phyloP scores from a whole-genome alignment of 2,888 invertebrate genomes.

The Hydraecia micacea region DNA sequence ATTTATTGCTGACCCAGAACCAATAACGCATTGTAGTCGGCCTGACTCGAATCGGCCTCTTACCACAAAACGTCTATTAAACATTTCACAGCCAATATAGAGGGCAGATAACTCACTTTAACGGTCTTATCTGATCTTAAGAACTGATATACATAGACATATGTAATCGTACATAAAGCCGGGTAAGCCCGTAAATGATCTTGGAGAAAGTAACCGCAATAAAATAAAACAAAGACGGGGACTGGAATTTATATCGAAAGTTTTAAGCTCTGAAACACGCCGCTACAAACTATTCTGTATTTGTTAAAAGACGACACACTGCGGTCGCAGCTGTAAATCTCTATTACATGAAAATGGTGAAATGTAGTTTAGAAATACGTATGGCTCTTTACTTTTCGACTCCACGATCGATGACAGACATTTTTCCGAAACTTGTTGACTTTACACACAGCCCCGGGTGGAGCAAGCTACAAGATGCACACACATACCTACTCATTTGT shows the following conservation, averaged over 20 bases:
- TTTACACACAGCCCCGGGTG: not conserved
- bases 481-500: not conserved
- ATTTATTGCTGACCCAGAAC: slow-evolving; percentile 9
- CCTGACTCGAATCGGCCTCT: not conserved
- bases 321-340: slow-evolving; percentile 19
- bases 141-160: not conserved
- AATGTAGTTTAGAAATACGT: not conserved
- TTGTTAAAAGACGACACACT: slow-evolving; percentile 21
- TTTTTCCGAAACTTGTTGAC: not conserved
- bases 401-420: not conserved
- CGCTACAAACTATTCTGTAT: slow-evolving; percentile 9
- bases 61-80: not conserved
- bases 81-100: not conserved
- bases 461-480: not conserved
- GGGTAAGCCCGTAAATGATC: slow-evolving; percentile 23
- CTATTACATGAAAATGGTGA: slow-evolving; percentile 6
- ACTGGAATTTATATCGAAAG: slow-evolving; percentile 52
- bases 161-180: slow-evolving; percentile 16
- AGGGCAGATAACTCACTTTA: not conserved
- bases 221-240: slow-evolving; percentile 51
- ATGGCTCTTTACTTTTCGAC: not conserved
- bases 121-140: not conserved
- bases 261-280: slow-evolving; percentile 18
- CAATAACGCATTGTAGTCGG: slow-evolving; percentile 3
- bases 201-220: slow-evolving; percentile 42